Evolutionary conservation across 2,888 invertebrate genomes (phyloP).

Genomic region (Cheilosia impressa): DNA sequence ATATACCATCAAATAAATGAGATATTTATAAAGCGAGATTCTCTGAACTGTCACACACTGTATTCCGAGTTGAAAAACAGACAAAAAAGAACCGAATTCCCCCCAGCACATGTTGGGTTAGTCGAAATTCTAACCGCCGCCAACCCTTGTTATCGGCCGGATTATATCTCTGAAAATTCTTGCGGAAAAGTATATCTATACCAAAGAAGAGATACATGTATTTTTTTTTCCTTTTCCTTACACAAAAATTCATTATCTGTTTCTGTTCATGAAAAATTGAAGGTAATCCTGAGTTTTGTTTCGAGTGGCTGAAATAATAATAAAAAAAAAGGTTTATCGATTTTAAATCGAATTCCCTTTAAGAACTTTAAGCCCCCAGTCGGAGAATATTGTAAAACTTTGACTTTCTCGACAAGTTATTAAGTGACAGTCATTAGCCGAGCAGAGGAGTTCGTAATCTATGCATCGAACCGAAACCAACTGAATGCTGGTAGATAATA

Average conservation of each 20-base stretch:
- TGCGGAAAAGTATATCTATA: slow-evolving; percentile 32
- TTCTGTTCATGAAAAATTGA: slow-evolving; percentile 31
- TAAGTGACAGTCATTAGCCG: slow-evolving; percentile 66
- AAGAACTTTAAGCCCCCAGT: slow-evolving; percentile 23
- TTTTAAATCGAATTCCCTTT: slow-evolving; percentile 29
- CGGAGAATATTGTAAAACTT: neutral
- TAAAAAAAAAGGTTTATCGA: slow-evolving; percentile 35
- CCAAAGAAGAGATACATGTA: slow-evolving; percentile 1
- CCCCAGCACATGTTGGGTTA: slow-evolving; percentile 30
- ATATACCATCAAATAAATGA: slow-evolving; percentile 62
- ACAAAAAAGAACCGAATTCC: neutral
- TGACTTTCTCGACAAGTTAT: slow-evolving; percentile 43
- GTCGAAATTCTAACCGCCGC: slow-evolving; percentile 17
- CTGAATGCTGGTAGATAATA: slow-evolving; percentile 32
- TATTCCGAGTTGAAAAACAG: slow-evolving; percentile 29
- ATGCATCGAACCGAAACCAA: slow-evolving; percentile 29
- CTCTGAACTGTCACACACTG: slow-evolving; percentile 45
- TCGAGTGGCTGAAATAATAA: slow-evolving; percentile 18
- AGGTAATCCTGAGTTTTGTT: slow-evolving; percentile 25
- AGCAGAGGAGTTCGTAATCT: slow-evolving; percentile 37
- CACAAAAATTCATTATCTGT: slow-evolving; percentile 28
- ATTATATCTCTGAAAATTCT: slow-evolving; percentile 56
- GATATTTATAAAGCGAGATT: slow-evolving; percentile 57
- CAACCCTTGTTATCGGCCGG: slow-evolving; percentile 60
- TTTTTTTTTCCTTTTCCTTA: slow-evolving; percentile 15